phyloP scores from a whole-genome alignment of 2,113 vertebrate genomes.

The Hypocryptadius cinnamomeus region DNA sequence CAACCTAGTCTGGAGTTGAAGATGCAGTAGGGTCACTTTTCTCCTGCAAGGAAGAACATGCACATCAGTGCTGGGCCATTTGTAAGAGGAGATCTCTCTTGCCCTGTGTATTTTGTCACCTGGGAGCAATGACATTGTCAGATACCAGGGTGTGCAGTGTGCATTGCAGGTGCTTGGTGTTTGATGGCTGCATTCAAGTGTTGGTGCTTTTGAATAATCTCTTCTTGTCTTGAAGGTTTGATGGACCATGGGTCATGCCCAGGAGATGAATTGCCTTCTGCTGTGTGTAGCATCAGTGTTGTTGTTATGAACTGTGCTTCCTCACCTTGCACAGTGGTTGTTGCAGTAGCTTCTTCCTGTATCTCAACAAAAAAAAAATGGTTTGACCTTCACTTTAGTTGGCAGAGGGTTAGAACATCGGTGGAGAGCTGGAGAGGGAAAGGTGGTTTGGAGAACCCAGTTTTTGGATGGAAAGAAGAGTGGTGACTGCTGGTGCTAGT shows the following conservation, averaged over 20 bases:
- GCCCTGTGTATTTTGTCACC: neutral
- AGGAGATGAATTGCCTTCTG: neutral
- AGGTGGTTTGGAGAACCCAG: neutral
- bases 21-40: accelerated
- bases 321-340: neutral
- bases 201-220: neutral
- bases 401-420: neutral
- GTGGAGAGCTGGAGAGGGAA: neutral
- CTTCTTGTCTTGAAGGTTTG: neutral
- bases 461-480: neutral
- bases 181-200: neutral
- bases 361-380: neutral
- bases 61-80: accelerated
- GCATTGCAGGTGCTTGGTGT: neutral
- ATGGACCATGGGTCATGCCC: neutral
- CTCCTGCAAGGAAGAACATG: accelerated
- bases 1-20: neutral
- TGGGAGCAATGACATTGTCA: neutral
- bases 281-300: neutral
- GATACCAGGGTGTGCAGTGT: accelerated
- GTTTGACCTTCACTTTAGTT: neutral
- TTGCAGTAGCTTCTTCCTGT: neutral
- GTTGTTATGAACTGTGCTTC: neutral
- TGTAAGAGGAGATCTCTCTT: neutral
- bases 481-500: neutral